Base-by-base conservation (phyloP, 2,113 vertebrate genomes). In the Astatoreochromis straeleni region DNA sequence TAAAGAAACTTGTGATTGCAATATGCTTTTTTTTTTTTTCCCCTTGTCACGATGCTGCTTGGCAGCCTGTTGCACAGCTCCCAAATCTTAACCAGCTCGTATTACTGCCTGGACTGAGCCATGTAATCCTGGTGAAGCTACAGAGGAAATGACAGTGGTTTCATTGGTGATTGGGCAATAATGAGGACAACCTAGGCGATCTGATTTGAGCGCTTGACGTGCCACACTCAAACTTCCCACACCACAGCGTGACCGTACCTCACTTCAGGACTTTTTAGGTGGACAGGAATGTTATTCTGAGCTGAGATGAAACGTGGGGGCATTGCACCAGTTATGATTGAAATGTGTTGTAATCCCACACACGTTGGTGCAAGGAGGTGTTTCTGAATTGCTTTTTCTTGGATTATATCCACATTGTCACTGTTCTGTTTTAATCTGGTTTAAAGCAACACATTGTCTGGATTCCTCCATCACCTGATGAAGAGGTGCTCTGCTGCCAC, bases 11-110 rank as follows among this genome's bases (percentile, higher is more conserved):
- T 19, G 40, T 75, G 0, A 26, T 19, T 75, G 21, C 42, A 49
- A 73, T 47, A 73, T 10, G 3, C 14, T 26, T 29, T 26, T 70
- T 16, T 9, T 33, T 26, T 33, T 35, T 33, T 7, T 0, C 0
- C 3, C 5, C 65, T 24, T 70, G 35, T 42, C 65, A 42, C 5
- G 2, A 16, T 42, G 35, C n/a, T 42, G n/a, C 12, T 24, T 26
- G 40, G 13, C 68, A 73, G 21, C n/a, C 40, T 45, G 13, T 45
- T 73, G 21, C 68, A 73, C 40, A 47, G 21, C 14, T 47, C 68
- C 13, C 8, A 11, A 47, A 29, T 47, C 40, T 47, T 73, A 45
- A 73, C 40, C 21, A 47, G 3, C 40, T 65, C 0, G 1, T 21
- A 40, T 40, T 24, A 70, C 19, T 40, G 35, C n/a, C 19, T 21